A percentile compares a stretch with the other conserved stretches of the same genome.
Evolutionary conservation across 2,888 invertebrate species (phyloP).

Genomic region (Papilio elwesi): DNA sequence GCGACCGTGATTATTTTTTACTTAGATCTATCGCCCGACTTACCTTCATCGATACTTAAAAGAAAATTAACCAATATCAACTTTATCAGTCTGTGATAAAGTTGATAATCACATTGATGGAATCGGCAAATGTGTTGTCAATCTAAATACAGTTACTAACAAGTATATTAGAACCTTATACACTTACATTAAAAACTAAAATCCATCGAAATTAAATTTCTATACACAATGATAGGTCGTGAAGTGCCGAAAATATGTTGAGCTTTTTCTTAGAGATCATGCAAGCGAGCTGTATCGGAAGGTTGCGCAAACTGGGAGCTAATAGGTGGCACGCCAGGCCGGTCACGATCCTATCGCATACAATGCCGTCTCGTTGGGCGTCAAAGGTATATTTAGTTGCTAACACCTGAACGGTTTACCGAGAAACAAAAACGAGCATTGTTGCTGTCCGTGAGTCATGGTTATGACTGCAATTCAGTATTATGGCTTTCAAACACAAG

Average conservation of each 20-base stretch:
- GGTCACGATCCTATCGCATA: slow-evolving; percentile 50
- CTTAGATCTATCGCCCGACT: slow-evolving; percentile 27
- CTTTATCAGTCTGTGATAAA: slow-evolving; percentile 13
- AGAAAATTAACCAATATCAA: slow-evolving; percentile 21
- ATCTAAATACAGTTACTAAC: neutral
- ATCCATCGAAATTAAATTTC: slow-evolving; percentile 16
- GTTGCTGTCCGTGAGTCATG: slow-evolving; percentile 25
- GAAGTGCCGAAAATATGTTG: slow-evolving; percentile 47
- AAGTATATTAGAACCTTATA: slow-evolving; percentile 1
- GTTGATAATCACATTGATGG: slow-evolving; percentile 14
- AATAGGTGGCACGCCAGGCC: slow-evolving; percentile 44
- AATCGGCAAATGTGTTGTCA: neutral
- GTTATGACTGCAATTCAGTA: slow-evolving; percentile 14
- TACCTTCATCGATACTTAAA: slow-evolving; percentile 17
- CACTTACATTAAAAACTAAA: slow-evolving; percentile 2
- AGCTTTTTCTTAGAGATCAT: slow-evolving; percentile 46
- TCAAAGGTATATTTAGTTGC: slow-evolving; percentile 39
- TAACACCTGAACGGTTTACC: slow-evolving; percentile 35
- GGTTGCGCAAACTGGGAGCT: slow-evolving; percentile 52
- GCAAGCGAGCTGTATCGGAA: slow-evolving; percentile 42
- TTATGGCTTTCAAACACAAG: slow-evolving; percentile 29
- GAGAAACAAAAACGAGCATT: slow-evolving; percentile 37
- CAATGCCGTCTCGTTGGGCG: slow-evolving; percentile 41
- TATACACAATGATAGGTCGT: slow-evolving; percentile 46
- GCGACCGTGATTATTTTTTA: slow-evolving; percentile 35